Base-by-base conservation (phyloP, 92 coral and sea anemone genomes). In the Porites divaricata region DNA sequence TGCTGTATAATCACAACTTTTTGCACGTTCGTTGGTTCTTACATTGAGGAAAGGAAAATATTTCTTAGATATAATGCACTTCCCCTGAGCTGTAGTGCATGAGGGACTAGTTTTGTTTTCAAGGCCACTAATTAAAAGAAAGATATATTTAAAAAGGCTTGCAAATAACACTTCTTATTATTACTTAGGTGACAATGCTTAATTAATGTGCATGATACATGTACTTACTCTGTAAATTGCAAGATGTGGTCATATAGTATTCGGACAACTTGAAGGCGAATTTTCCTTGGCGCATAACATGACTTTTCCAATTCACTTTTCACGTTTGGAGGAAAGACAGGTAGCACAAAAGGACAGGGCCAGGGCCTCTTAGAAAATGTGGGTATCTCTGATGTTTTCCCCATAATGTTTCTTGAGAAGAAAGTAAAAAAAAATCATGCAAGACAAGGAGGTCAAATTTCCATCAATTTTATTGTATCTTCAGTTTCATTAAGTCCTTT, bases 191-290 rank as follows among this genome's bases (percentile, higher is more conserved):
- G n/a, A n/a, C n/a, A n/a, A n/a, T n/a, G n/a, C n/a, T n/a, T n/a
- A n/a, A n/a, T n/a, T n/a, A n/a, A n/a, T 65, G 70, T 3, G 7
- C 6, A 65, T n/a, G 23, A n/a, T 2, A 49, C 24, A n/a, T n/a
- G n/a, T n/a, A 48, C 77, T 72, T 72, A 72, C 77, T 19, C 49
- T 72, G 77, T 41, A 48, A 72, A 72, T 50, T 72, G 58, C 20
- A 72, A 54, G 23, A 72, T 72, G 62, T 72, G 63, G 20, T 72
- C 77, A 72, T 72, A 72, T 14, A 48, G 77, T 17, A 72, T 22
- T 9, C 61, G 77, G 19, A 72, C 14, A 41, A 72, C 26, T 17
- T 72, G 12, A 1, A 72, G 77, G 11, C 59, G n/a, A 49, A 19
- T 13, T 23, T 49, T 72, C 59, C 49, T 54, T 11, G 58, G 21